Percentiles rank a stretch among this genome's conserved stretches.
Conservation (phyloP, 1,140 invertebrate species). For the Drosophila nigromelanica region DNA sequence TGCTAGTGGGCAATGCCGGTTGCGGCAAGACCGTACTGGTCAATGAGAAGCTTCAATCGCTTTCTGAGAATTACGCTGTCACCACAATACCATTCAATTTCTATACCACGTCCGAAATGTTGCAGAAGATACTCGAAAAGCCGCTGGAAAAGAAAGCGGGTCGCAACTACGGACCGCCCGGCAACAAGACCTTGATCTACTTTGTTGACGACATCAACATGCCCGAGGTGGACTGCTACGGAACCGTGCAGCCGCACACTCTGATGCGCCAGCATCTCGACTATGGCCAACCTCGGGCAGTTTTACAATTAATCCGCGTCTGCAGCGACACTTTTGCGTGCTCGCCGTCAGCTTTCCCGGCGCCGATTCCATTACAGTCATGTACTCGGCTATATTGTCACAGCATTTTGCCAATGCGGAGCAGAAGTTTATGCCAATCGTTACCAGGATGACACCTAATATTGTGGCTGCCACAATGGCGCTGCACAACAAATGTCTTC, state of each 20-base stretch:
- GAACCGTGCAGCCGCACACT: slow-evolving; percentile 98
- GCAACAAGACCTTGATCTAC: slow-evolving; percentile 96
- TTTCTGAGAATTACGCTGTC: slow-evolving; percentile 94
- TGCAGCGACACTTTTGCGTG: slow-evolving; percentile 97
- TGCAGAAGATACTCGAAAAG: slow-evolving; percentile 97
- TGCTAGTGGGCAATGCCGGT: slow-evolving; percentile 96
- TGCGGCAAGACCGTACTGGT: slow-evolving; percentile 96
- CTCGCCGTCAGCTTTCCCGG: slow-evolving; percentile 97
- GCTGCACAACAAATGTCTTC: slow-evolving; percentile 93
- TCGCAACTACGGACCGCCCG: slow-evolving; percentile 97
- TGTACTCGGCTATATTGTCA: slow-evolving; percentile 94
- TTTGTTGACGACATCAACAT: slow-evolving; percentile 99
- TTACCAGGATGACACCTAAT: slow-evolving; percentile 87
- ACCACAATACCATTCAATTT: slow-evolving; percentile 98
- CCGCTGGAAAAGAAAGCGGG: slow-evolving; percentile 99
- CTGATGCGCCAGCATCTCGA: slow-evolving; percentile 97
- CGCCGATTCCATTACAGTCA: slow-evolving; percentile 92
- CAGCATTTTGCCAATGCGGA: slow-evolving; percentile 94
- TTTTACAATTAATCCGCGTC: slow-evolving; percentile 97
- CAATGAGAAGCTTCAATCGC: slow-evolving; percentile 91
- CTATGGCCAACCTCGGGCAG: slow-evolving; percentile 98
- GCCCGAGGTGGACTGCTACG: slow-evolving; percentile 97
- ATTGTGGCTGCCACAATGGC: slow-evolving; percentile 92
- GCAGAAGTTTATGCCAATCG: slow-evolving; percentile 89
- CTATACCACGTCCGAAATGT: slow-evolving; percentile 98